These are phyloP conservation scores for Mormyrus lacerda DNA, from an alignment of 2,113 vertebrate genomes.

Conservation along the genomic window DNA sequence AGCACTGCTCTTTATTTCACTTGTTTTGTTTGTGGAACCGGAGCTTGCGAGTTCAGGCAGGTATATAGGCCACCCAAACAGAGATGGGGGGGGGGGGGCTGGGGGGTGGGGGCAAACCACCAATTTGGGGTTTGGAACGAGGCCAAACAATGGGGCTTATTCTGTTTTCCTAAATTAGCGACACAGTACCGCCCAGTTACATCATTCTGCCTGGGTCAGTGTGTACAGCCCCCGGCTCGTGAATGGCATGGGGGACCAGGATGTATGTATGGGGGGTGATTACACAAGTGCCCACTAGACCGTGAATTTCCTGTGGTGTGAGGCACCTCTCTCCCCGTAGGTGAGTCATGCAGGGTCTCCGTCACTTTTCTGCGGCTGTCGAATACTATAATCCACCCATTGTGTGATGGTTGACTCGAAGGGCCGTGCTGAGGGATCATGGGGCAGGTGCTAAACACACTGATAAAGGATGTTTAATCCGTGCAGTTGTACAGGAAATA, in stretches of 20 bases:
- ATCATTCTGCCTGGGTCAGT: neutral
- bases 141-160: neutral
- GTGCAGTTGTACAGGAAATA: conserved; percentile 35
- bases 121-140: neutral
- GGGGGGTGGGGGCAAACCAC: neutral
- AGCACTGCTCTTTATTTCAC: neutral
- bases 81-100: neutral
- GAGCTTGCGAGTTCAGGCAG: neutral
- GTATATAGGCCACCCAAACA: neutral
- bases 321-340: neutral
- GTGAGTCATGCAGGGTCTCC: neutral
- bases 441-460: conserved; percentile 12
- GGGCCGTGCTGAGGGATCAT: conserved; percentile 17
- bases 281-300: neutral
- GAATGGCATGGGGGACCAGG: neutral
- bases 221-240: neutral
- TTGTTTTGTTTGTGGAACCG: neutral
- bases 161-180: neutral
- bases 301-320: neutral
- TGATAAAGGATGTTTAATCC: conserved; percentile 17
- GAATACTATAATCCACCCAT: neutral
- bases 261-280: neutral
- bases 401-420: conserved; percentile 19
- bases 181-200: neutral
- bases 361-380: neutral